Evolutionary conservation across 2,797 vertebrate species (phyloP).

Genomic region (Karalla daura): DNA sequence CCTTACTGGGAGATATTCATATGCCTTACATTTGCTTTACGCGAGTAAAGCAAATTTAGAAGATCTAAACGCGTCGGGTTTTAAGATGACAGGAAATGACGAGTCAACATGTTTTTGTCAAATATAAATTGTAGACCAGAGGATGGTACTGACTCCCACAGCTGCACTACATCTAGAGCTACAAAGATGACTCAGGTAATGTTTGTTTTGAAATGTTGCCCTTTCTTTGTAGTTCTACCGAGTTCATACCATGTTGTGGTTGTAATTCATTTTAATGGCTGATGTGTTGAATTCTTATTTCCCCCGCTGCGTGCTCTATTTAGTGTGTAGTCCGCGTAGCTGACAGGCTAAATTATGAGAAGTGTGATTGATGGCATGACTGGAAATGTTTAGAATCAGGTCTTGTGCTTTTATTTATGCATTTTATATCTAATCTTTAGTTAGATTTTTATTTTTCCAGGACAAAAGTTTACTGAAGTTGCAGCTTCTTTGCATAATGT

Average conservation of each 20-base stretch:
- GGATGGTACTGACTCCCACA: too few species aligned
- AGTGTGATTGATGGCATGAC: conserved; percentile 48
- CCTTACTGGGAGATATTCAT: conserved; percentile 44
- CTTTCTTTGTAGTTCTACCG: too few species aligned
- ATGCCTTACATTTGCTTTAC: conserved; percentile 55
- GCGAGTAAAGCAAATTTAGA: conserved; percentile 25
- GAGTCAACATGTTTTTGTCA: too few species aligned
- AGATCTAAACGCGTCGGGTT: conserved; percentile 4
- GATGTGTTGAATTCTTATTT: too few species aligned
- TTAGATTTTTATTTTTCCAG: conserved; percentile 3
- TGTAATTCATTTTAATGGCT: too few species aligned
- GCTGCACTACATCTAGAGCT: too few species aligned
- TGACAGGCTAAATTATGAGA: conserved; percentile 33
- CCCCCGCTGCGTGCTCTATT: too few species aligned
- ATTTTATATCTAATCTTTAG: conserved; percentile 34
- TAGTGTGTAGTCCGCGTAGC: too few species aligned
- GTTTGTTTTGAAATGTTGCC: too few species aligned
- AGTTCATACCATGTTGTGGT: too few species aligned
- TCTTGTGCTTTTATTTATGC: conserved; percentile 62
- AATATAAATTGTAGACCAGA: too few species aligned
- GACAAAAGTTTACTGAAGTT: conserved; percentile 9
- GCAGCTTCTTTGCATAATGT: conserved; percentile 28
- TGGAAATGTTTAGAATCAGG: conserved; percentile 45
- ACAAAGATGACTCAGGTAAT: too few species aligned
- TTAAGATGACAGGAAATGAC: background rate